phyloP scores from a whole-genome alignment of 1,140 invertebrate species.

The Phortica variegata region DNA sequence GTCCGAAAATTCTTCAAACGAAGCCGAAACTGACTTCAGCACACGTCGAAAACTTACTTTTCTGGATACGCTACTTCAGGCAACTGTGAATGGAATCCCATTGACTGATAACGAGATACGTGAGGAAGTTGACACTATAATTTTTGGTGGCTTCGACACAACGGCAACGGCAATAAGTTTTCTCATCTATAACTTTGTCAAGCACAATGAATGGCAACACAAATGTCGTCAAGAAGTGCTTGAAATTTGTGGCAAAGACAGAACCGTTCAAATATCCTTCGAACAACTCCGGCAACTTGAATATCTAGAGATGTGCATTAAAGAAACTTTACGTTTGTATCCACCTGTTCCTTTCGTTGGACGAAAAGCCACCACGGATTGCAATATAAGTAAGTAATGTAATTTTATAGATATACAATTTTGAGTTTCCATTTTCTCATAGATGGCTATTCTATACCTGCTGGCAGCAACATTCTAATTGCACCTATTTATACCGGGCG shows the following conservation, averaged over 20 bases:
- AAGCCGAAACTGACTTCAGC: conserved; percentile 5
- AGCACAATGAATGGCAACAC: conserved; percentile 56
- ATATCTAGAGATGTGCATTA: conserved; percentile 65
- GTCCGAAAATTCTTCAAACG: conserved; percentile 2
- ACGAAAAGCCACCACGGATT: conserved; percentile 53
- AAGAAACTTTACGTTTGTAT: conserved; percentile 72
- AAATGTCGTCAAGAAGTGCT: conserved; percentile 65
- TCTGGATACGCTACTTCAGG: conserved; percentile 67
- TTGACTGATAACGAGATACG: conserved; percentile 64
- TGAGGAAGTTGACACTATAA: conserved; percentile 69
- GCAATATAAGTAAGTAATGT: conserved; percentile 31
- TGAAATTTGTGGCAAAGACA: conserved; percentile 60
- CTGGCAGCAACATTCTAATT: conserved; percentile 31
- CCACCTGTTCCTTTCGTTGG: conserved; percentile 79
- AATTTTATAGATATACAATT: no score
- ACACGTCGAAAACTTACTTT: conserved; percentile 47
- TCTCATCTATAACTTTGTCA: conserved; percentile 41
- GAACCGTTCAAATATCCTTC: conserved; percentile 52
- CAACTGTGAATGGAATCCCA: conserved; percentile 58
- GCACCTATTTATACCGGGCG: conserved; percentile 38
- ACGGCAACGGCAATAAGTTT: conserved; percentile 34
- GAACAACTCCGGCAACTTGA: conserved; percentile 61
- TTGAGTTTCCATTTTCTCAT: no score
- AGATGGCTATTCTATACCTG: conserved; percentile 24
- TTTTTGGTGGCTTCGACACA: conserved; percentile 62